phyloP scores from a whole-genome alignment of 2,797 vertebrate genomes.

The Heterohyrax brucei region DNA sequence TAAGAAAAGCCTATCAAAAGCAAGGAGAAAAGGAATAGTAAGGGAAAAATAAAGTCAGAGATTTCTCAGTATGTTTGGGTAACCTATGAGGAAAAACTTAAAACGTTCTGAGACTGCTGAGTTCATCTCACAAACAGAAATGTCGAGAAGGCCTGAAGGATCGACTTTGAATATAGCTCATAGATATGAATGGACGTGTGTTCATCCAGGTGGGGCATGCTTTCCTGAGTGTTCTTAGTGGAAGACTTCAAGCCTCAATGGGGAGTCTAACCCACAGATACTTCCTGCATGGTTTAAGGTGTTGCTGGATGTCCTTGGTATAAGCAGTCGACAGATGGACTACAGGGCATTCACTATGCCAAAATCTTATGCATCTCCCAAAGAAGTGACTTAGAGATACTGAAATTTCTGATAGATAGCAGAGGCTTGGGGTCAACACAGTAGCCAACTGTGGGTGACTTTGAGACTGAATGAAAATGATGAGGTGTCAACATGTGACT shows the following conservation, averaged over 20 bases:
- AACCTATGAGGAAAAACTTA: slow-evolving; percentile 59
- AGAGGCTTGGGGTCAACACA: neutral
- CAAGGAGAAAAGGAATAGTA: neutral
- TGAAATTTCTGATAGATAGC: neutral
- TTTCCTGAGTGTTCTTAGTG: neutral
- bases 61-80: slow-evolving; percentile 16
- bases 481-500: neutral
- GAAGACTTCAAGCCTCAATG: neutral
- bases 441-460: neutral
- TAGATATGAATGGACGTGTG: neutral
- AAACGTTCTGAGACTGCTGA: neutral
- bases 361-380: neutral
- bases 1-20: slow-evolving; percentile 34
- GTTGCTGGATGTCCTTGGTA: neutral
- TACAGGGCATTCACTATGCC: neutral
- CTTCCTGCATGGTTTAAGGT: neutral
- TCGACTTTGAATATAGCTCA: neutral
- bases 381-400: neutral
- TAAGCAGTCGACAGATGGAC: neutral
- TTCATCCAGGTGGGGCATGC: neutral
- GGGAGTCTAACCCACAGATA: neutral
- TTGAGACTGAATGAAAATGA: neutral
- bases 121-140: slow-evolving; percentile 19
- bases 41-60: slow-evolving; percentile 21
- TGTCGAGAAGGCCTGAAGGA: neutral